Percentiles rank a stretch among this genome's conserved stretches.
phyloP scores from a whole-genome alignment of 2,888 invertebrate genomes.

The Muschampia plurimacula region DNA sequence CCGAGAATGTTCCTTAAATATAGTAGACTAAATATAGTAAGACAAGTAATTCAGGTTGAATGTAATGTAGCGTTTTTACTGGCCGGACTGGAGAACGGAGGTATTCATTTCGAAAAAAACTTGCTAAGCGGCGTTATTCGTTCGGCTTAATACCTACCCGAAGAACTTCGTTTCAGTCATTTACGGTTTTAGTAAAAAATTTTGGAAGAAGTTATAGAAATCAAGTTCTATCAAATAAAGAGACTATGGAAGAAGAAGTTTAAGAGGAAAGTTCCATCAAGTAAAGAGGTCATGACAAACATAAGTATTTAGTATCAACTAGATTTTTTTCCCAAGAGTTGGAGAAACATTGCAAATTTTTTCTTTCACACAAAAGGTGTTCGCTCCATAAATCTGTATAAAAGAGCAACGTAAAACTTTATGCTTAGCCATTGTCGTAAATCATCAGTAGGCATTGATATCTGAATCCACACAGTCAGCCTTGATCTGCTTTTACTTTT shows the following conservation, averaged over 20 bases:
- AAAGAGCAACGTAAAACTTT: constrained; percentile 27
- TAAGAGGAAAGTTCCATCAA: neutral
- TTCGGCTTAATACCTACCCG: no score
- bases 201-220: no score
- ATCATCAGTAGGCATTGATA: neutral
- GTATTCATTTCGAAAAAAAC: no score
- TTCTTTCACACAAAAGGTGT: constrained; percentile 25
- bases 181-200: no score
- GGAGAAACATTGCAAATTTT: neutral
- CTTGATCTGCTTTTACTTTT: neutral
- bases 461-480: neutral
- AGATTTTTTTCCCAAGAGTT: neutral
- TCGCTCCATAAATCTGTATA: constrained; percentile 23
- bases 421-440: constrained; percentile 21
- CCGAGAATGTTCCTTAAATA: no score
- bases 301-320: neutral
- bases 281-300: neutral
- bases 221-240: no score
- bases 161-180: no score
- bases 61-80: no score
- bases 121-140: no score
- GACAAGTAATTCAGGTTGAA: no score
- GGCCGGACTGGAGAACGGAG: no score
- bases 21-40: no score
- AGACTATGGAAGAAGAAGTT: neutral